Evolutionary conservation across 2,113 vertebrate species (phyloP).

Genomic region (Otus sunia): DNA sequence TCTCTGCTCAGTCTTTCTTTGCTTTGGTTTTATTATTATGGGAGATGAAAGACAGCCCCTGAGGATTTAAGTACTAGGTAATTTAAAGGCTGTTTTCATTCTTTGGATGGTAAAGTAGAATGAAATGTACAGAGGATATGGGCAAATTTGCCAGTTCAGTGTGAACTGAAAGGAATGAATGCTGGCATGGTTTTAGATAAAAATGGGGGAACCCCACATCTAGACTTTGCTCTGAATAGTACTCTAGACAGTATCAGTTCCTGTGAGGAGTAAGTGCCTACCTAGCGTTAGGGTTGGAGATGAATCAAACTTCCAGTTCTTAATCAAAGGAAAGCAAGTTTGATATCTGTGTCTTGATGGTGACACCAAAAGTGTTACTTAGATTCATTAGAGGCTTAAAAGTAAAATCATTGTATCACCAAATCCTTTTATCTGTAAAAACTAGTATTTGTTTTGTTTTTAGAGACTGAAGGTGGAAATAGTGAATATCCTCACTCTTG

Average conservation of each 20-base stretch:
- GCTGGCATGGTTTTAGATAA: not conserved
- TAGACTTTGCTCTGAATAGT: not conserved
- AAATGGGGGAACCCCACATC: not conserved
- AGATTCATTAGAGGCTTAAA: not conserved
- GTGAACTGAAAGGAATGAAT: not conserved
- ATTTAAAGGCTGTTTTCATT: constrained; percentile 4
- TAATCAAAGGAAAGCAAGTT: not conserved
- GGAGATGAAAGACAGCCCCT: not conserved
- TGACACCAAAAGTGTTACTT: not conserved
- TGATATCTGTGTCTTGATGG: not conserved
- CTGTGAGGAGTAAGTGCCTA: not conserved
- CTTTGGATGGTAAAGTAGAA: not conserved
- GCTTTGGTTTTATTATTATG: not conserved
- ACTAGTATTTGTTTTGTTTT: not conserved
- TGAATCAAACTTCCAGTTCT: not conserved
- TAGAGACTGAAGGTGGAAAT: not conserved
- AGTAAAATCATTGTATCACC: not conserved
- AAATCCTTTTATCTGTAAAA: not conserved
- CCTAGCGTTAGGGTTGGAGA: not conserved
- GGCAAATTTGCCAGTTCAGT: not conserved
- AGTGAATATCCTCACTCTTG: not conserved
- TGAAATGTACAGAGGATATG: not conserved
- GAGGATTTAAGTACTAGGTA: not conserved
- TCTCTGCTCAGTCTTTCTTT: not conserved
- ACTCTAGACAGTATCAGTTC: not conserved